These are phyloP conservation scores for Drosophila putrida DNA, from an alignment of 2,888 invertebrate species.

Conservation along the genomic window DNA sequence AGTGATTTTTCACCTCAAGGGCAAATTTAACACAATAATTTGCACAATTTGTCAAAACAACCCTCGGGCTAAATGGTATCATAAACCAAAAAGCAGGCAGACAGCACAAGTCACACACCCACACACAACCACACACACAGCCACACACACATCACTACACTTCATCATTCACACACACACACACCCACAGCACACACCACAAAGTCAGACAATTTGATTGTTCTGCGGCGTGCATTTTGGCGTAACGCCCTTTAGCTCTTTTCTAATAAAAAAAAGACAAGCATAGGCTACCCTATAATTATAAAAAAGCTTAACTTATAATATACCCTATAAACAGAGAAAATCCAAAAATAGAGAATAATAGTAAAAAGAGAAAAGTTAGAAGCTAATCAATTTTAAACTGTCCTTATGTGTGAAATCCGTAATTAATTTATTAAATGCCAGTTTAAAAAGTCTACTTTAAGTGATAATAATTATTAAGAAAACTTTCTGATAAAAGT, in stretches of 20 bases:
- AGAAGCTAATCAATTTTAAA: too few relatives aligned
- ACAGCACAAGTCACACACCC: constrained; percentile 41
- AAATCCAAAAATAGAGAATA: too few relatives aligned
- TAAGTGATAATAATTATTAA: neutral
- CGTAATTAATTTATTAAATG: too few relatives aligned
- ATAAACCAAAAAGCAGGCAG: constrained; percentile 65
- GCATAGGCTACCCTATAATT: constrained; percentile 20
- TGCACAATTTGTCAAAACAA: constrained; percentile 83
- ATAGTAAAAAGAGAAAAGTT: too few relatives aligned
- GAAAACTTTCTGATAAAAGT: neutral
- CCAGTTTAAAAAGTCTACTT: too few relatives aligned
- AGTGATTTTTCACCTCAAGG: constrained; percentile 82
- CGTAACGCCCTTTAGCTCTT: constrained; percentile 21
- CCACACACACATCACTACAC: constrained; percentile 16
- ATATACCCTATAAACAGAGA: neutral
- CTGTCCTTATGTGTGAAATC: too few relatives aligned
- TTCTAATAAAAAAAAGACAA: neutral
- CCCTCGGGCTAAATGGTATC: constrained; percentile 77
- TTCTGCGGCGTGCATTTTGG: constrained; percentile 34
- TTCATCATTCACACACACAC: constrained; percentile 15
- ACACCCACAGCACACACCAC: constrained; percentile 12
- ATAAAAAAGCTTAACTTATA: neutral
- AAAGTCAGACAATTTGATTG: constrained; percentile 48
- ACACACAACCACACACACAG: constrained; percentile 27
- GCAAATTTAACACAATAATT: constrained; percentile 83